Conservation (phyloP, 2,888 invertebrate genomes). For the Drosophila neonasuta region DNA sequence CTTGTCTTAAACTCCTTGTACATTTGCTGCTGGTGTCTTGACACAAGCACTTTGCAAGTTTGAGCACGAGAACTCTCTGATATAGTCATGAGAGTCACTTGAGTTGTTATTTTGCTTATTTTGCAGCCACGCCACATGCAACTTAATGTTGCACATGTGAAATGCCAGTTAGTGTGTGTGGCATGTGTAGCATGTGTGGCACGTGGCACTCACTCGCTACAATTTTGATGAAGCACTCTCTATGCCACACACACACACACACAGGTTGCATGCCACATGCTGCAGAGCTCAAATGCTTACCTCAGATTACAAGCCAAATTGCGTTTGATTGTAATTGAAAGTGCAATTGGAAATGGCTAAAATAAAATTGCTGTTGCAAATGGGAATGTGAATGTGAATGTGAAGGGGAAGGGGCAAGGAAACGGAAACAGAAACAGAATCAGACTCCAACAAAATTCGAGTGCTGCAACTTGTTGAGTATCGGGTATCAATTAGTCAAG, state of each 20-base stretch:
- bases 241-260: not conserved
- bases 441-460: no score
- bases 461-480: not conserved
- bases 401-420: no score
- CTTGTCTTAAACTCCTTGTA: not conserved
- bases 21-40: slow-evolving; percentile 22
- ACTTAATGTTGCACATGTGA: slow-evolving; percentile 40
- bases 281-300: slow-evolving; percentile 12
- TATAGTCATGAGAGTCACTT: slow-evolving; percentile 1
- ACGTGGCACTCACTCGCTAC: slow-evolving; percentile 21
- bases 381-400: not conserved
- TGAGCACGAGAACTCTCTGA: slow-evolving; percentile 10
- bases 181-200: slow-evolving; percentile 25
- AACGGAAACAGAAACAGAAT: no score
- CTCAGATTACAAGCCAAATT: slow-evolving; percentile 19
- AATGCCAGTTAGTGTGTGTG: slow-evolving; percentile 18
- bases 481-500: not conserved
- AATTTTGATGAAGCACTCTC: slow-evolving; percentile 14
- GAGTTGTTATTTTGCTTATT: slow-evolving; percentile 3
- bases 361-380: not conserved
- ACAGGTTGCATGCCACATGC: not conserved
- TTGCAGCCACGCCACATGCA: slow-evolving; percentile 33
- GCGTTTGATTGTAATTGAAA: slow-evolving; percentile 31
- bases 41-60: slow-evolving; percentile 43
- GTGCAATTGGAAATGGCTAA: slow-evolving; percentile 21